phyloP scores from a whole-genome alignment of 2,113 vertebrate species.

The Seriola quinqueradiata region DNA sequence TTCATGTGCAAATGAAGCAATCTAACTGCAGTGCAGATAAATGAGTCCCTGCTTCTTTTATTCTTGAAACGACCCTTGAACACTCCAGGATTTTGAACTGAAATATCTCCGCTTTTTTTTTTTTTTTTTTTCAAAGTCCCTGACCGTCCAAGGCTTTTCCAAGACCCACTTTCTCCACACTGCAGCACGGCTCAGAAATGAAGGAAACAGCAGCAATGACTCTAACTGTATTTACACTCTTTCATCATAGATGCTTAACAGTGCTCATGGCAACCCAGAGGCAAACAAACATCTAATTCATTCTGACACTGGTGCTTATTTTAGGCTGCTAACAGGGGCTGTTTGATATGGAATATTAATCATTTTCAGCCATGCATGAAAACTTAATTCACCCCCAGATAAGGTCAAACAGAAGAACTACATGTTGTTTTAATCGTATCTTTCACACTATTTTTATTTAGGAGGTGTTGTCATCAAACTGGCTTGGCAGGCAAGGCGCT shows the following conservation, averaged over 20 bases:
- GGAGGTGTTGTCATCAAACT: background rate
- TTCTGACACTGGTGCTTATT: conserved; percentile 23
- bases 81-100: conserved; percentile 2
- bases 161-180: background rate
- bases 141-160: conserved; percentile 3
- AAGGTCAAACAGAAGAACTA: background rate
- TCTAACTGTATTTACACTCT: conserved; percentile 10
- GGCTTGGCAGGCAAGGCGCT: background rate
- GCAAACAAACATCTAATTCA: conserved; percentile 37
- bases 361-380: conserved; percentile 28
- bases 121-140: background rate
- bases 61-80: conserved; percentile 30
- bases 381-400: conserved; percentile 1
- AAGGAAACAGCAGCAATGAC: background rate
- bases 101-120: conserved; percentile 11
- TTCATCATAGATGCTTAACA: conserved; percentile 30
- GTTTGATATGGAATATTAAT: conserved; percentile 16
- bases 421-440: background rate
- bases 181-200: conserved; percentile 12
- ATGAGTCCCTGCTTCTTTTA: conserved; percentile 36
- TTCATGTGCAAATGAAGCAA: conserved; percentile 61
- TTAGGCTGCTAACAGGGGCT: background rate
- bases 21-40: conserved; percentile 40
- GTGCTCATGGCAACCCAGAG: conserved; percentile 11
- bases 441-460: conserved; percentile 1